A percentile compares a stretch with the other conserved stretches of the same genome.
These are phyloP conservation scores for Drosophila dunni DNA, from an alignment of 1,140 invertebrate species.

Conservation along the genomic window DNA sequence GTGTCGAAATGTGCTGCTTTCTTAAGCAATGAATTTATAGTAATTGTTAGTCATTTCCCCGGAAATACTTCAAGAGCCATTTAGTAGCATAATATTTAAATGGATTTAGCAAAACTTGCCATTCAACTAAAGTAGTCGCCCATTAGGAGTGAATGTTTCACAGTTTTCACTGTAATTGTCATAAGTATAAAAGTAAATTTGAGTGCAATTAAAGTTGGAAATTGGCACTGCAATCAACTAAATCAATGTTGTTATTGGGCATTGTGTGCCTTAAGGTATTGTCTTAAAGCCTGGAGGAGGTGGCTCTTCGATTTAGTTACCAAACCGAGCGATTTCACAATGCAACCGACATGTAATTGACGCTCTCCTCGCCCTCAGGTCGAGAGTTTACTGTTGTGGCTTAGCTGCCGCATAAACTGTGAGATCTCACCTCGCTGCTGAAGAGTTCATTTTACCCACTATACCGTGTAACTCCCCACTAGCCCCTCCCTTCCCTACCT, in stretches of 20 bases:
- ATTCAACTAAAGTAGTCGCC: too few relatives aligned
- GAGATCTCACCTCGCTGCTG: constrained; percentile 9
- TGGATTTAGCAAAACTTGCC: too few relatives aligned
- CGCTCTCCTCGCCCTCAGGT: constrained; percentile 7
- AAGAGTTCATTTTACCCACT: background rate
- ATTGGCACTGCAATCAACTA: constrained; percentile 5
- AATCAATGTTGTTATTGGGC: constrained; percentile 42
- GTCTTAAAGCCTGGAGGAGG: constrained; percentile 2
- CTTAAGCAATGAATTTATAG: too few relatives aligned
- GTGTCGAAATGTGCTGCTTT: too few relatives aligned
- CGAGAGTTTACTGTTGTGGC: background rate
- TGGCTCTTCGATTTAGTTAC: constrained; percentile 36
- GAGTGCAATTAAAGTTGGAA: background rate
- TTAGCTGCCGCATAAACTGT: background rate
- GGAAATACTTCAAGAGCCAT: too few relatives aligned
- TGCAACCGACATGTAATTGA: constrained; percentile 45
- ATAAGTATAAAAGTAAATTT: background rate
- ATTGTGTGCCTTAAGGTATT: constrained; percentile 12
- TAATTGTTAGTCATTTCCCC: too few relatives aligned
- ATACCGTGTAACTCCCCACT: too few relatives aligned
- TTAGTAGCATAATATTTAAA: too few relatives aligned
- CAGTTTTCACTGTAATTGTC: too few relatives aligned
- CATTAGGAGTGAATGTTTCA: too few relatives aligned
- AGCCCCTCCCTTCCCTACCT: background rate
- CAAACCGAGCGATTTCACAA: constrained; percentile 39